These are phyloP conservation scores for Andrena dorsata DNA, from an alignment of 2,888 invertebrate genomes.

Conservation along the genomic window DNA sequence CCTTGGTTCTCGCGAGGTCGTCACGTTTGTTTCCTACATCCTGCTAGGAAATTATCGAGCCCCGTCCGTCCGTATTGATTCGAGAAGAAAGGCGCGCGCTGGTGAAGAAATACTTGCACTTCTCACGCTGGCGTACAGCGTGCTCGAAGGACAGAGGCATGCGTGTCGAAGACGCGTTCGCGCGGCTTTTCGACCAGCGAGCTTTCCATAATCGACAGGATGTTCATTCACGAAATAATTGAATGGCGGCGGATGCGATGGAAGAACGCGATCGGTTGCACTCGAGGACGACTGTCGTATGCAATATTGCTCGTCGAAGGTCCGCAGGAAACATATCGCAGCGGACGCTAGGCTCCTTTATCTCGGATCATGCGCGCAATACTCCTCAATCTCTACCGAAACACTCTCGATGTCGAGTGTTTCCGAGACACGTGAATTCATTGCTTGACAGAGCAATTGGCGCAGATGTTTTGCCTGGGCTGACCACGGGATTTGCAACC, in stretches of 20 bases:
- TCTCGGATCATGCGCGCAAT: neutral
- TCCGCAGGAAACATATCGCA: neutral
- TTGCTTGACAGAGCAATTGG: too few relatives aligned
- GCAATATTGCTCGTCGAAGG: neutral
- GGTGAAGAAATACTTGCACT: too few relatives aligned
- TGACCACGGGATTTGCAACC: neutral
- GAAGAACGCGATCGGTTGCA: constrained; percentile 45
- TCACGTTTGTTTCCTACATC: neutral
- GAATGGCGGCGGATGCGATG: constrained; percentile 63
- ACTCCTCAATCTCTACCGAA: neutral
- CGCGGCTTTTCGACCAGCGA: constrained; percentile 40
- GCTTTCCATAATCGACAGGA: constrained; percentile 65
- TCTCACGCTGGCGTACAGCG: too few relatives aligned
- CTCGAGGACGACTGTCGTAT: constrained; percentile 37
- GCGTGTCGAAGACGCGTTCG: constrained; percentile 43
- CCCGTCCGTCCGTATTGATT: neutral
- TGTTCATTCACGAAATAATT: constrained; percentile 71
- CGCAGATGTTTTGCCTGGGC: neutral
- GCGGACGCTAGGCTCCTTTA: too few relatives aligned
- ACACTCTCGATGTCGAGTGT: too few relatives aligned
- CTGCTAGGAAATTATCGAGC: neutral
- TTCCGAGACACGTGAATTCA: too few relatives aligned
- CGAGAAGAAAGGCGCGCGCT: neutral
- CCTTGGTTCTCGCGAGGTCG: neutral
- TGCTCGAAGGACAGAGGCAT: constrained; percentile 42